A percentile compares a stretch with the other conserved stretches of the same genome.
phyloP scores from a whole-genome alignment of 2,888 invertebrate species.

The Tipula confusa region DNA sequence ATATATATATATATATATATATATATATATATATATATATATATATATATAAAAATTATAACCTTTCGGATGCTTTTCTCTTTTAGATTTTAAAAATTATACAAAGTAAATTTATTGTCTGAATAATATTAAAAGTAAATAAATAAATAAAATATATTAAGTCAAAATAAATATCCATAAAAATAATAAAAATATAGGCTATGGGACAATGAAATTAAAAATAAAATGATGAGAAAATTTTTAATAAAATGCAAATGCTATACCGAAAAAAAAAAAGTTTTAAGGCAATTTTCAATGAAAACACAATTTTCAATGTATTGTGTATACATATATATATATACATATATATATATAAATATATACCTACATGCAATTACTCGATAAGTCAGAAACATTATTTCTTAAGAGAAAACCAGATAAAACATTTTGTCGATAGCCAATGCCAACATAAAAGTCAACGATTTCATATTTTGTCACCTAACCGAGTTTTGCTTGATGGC shows the following conservation, averaged over 20 bases:
- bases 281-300: not conserved
- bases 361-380: too few species aligned
- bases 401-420: too few species aligned
- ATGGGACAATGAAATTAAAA: not conserved
- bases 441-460: too few species aligned
- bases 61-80: not conserved
- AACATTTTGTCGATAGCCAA: too few species aligned
- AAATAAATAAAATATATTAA: not conserved
- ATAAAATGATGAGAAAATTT: not conserved
- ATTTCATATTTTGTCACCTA: too few species aligned
- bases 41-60: not conserved
- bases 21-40: too few species aligned
- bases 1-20: too few species aligned
- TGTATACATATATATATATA: too few species aligned
- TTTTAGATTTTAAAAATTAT: not conserved
- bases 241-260: not conserved
- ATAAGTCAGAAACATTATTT: too few species aligned
- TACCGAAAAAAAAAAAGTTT: not conserved
- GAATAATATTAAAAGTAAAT: constrained; percentile 12
- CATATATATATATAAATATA: too few species aligned
- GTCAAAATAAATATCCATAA: not conserved
- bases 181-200: not conserved
- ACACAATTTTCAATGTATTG: too few species aligned
- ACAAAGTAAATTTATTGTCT: not conserved
- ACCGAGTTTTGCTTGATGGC: too few species aligned